Base-by-base conservation (phyloP, 2,113 vertebrate genomes). In the Gymnocephalus cernua region DNA sequence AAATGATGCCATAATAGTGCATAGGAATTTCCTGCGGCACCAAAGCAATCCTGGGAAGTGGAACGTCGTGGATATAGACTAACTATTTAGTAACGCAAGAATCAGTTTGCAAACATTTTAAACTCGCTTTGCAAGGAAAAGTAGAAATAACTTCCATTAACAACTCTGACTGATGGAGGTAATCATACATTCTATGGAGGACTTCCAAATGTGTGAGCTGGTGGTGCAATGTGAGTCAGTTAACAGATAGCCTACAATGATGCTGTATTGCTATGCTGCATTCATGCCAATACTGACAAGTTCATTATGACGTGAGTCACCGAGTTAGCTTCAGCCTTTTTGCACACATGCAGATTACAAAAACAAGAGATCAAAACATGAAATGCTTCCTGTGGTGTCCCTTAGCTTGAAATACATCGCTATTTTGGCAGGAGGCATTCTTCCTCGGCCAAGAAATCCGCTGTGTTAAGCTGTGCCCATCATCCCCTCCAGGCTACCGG, bases 401-500 rank as follows among this genome's bases (percentile, higher is more conserved):
- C 72, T 74, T 59, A 68, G 80, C 83, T 81, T 64, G 54, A 80
- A 88, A 83, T 84, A 65, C 75, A 71, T 64, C 4, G 67, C 29
- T 74, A 19, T 79, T 86, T 86, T 90, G 79, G 88, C 83, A 85
- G 68, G 57, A 83, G 41, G 44, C 27, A 45, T 47, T 68, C 32
- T 74, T 80, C 62, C 54, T 78, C 38, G 13, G 85, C 81, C 83
- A 90, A 85, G 74, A 89, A 88, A 72, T 80, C 35, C 18, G n/a
- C 54, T 51, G 70, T 68, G 74, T 83, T 86, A 80, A 85, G 70
- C 80, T 38, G 44, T 61, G 79, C 86, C 82, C 78, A 84, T 76
- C 53, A 35, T 19, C 65, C 67, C 74, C 87, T 81, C 63, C 70
- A 51, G 57, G 74, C 91, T 71, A 18, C 27, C 1, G 3, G 79